phyloP scores from a whole-genome alignment of 2,888 invertebrate genomes.

The Tetranychus truncatus region DNA sequence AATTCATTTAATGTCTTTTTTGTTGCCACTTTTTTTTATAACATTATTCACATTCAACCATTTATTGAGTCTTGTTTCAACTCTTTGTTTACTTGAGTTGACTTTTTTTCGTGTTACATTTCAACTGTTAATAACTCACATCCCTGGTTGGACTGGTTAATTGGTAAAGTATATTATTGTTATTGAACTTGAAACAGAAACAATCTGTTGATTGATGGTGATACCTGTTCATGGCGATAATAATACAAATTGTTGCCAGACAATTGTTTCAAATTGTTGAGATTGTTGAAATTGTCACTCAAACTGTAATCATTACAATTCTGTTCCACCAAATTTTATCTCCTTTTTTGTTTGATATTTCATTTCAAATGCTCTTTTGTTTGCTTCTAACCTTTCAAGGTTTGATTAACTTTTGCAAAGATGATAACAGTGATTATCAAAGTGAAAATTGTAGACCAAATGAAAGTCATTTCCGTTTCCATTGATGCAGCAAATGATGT shows the following conservation, averaged over 20 bases:
- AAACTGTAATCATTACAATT: neutral
- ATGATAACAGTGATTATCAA: too few species aligned
- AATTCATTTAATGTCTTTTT: neutral
- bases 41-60: neutral
- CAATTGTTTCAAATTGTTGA: neutral
- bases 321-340: too few species aligned
- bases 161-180: neutral
- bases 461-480: neutral
- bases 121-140: neutral
- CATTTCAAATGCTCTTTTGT: too few species aligned
- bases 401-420: too few species aligned
- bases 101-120: neutral
- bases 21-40: too few species aligned
- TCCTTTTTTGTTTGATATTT: too few species aligned
- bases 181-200: too few species aligned
- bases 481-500: neutral
- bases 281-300: neutral
- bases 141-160: neutral
- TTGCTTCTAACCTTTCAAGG: too few species aligned
- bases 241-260: too few species aligned
- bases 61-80: neutral
- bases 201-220: neutral
- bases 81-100: neutral
- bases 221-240: neutral
- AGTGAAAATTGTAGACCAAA: neutral